Conservation (phyloP, 2,888 invertebrate genomes). For the Eretmocerus hayati region DNA sequence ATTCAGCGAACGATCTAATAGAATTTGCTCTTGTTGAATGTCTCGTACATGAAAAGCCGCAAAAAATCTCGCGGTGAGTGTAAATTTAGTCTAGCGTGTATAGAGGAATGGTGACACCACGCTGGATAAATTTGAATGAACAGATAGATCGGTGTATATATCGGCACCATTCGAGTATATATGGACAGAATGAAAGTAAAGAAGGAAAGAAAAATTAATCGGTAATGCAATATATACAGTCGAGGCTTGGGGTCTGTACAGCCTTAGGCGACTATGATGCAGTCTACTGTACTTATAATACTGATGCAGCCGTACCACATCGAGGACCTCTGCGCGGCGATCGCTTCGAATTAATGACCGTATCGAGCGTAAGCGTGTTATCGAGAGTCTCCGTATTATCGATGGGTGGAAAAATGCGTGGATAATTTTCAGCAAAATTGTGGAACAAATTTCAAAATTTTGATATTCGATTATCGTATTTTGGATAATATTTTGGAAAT, state of each 20-base stretch:
- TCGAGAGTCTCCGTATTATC: no score
- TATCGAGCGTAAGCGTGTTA: not conserved
- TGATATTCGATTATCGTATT: no score
- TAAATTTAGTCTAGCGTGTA: not conserved
- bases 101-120: not conserved
- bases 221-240: conserved; percentile 8
- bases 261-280: not conserved
- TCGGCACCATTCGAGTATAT: no score
- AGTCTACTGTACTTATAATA: no score
- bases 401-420: no score
- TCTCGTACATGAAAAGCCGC: no score
- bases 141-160: no score
- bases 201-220: not conserved
- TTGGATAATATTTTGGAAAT: no score
- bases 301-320: not conserved
- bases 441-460: no score
- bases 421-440: no score
- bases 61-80: not conserved
- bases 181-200: not conserved
- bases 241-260: not conserved
- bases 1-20: no score
- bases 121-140: conserved; percentile 1
- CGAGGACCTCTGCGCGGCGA: not conserved
- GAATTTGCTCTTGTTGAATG: no score
- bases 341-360: conserved; percentile 8